Percentiles rank a stretch among this genome's conserved stretches.
phyloP scores from a whole-genome alignment of 2,888 invertebrate genomes.

The Serripes groenlandicus region DNA sequence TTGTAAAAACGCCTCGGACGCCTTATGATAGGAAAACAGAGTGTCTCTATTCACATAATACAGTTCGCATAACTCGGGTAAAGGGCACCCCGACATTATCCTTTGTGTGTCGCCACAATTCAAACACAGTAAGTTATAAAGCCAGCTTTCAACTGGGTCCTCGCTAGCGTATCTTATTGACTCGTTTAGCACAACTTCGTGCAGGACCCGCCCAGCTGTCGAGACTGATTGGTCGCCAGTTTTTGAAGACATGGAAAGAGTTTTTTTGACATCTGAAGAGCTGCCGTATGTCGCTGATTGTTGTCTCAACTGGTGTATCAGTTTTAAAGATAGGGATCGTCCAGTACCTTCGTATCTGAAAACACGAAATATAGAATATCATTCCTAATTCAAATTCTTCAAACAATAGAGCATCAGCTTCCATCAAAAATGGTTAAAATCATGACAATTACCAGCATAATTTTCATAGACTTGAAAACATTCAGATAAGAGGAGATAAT shows the following conservation, averaged over 20 bases:
- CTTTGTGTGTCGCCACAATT: constrained; percentile 91
- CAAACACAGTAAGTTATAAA: constrained; percentile 95
- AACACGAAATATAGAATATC: no score
- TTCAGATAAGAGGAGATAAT: no score
- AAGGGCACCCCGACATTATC: constrained; percentile 93
- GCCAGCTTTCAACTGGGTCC: constrained; percentile 96
- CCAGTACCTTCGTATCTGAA: constrained; percentile 97
- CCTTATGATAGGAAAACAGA: constrained; percentile 98
- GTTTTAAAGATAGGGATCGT: constrained; percentile 96
- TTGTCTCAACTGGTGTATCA: constrained; percentile 94
- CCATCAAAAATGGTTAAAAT: no score
- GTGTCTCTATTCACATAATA: constrained; percentile 92
- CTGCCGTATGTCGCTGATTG: constrained; percentile 88
- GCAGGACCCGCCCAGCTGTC: constrained; percentile 85
- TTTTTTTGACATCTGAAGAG: constrained; percentile 85
- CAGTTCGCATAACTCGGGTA: constrained; percentile 95
- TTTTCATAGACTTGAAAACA: no score
- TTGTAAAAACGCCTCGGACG: constrained; percentile 94
- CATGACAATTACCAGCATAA: no score
- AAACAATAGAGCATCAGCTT: no score
- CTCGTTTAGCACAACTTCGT: constrained; percentile 92
- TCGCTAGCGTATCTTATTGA: constrained; percentile 95
- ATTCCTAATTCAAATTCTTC: no score
- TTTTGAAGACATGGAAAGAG: constrained; percentile 72
- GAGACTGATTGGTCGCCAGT: constrained; percentile 61